A percentile compares a stretch with the other conserved stretches of the same genome.
Evolutionary conservation across 1,140 invertebrate genomes (phyloP).

Genomic region (Heliconius hewitsoni): DNA sequence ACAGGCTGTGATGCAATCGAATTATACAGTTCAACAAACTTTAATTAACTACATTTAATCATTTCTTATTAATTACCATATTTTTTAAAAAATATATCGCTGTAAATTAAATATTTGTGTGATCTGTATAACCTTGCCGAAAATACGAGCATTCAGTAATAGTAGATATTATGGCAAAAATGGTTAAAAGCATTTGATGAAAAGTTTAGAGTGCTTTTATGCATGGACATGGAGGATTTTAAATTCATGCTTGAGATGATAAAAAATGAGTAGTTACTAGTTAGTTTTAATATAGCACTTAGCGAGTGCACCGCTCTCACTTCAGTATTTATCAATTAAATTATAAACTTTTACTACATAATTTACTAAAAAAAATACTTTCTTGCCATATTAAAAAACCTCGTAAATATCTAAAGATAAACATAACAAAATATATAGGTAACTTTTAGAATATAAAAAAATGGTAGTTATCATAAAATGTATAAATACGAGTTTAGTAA

Average conservation of each 20-base stretch:
- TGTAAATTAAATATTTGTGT: not conserved
- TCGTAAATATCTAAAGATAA: too few relatives aligned
- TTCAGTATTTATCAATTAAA: not conserved
- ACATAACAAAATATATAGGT: too few relatives aligned
- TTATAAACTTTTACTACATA: not conserved
- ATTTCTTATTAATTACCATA: not conserved
- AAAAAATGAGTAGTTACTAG: not conserved
- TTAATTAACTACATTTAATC: not conserved
- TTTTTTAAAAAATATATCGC: not conserved
- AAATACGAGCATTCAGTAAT: not conserved
- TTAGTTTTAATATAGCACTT: not conserved
- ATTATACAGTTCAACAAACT: not conserved
- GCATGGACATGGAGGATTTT: not conserved
- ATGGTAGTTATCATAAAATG: not conserved
- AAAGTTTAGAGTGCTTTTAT: not conserved
- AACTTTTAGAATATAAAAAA: not conserved
- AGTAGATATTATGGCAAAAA: not conserved
- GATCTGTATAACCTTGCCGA: not conserved
- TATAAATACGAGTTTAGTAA: slow-evolving; percentile 1
- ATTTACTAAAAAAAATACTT: too few relatives aligned
- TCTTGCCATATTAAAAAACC: too few relatives aligned
- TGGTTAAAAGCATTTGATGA: not conserved
- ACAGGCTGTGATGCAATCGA: not conserved
- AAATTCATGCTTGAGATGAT: not conserved
- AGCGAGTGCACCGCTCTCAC: not conserved